phyloP scores from a whole-genome alignment of 2,113 vertebrate genomes.

The Phyllostomus discolor region DNA sequence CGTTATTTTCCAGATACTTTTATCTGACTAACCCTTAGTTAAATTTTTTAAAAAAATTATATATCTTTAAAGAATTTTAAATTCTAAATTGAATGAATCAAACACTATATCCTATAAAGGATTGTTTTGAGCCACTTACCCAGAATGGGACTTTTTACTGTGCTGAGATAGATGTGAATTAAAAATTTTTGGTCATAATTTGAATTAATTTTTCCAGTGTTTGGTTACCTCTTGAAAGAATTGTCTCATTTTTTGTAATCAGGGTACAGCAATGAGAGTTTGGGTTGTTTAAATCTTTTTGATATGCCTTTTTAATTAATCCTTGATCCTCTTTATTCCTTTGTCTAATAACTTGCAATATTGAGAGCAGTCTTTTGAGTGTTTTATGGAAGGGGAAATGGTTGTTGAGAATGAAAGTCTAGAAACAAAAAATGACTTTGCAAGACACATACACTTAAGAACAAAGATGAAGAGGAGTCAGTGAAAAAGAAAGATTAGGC shows the following conservation, averaged over 20 bases:
- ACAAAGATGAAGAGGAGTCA: background rate
- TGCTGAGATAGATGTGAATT: background rate
- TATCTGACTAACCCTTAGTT: background rate
- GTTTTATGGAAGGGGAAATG: background rate
- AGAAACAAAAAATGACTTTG: background rate
- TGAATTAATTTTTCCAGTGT: background rate
- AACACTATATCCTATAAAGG: background rate
- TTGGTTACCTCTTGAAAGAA: background rate
- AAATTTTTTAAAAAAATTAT: background rate
- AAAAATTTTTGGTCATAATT: background rate
- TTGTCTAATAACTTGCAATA: background rate
- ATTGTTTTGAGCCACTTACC: background rate
- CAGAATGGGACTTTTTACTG: background rate
- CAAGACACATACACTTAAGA: background rate
- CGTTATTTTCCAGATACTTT: background rate
- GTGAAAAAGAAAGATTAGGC: background rate
- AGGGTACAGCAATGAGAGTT: background rate
- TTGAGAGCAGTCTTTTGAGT: background rate
- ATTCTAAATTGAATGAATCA: background rate
- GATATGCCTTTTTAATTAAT: background rate
- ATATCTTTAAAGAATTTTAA: slow-evolving; percentile 6
- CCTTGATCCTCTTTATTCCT: background rate
- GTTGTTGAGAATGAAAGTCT: background rate
- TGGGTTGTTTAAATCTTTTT: slow-evolving; percentile 31
- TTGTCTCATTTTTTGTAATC: background rate